Percentiles rank a stretch among this genome's conserved stretches.
These are phyloP conservation scores for Thalassarche chlororhynchos DNA, from an alignment of 2,113 vertebrate genomes.

Conservation along the genomic window DNA sequence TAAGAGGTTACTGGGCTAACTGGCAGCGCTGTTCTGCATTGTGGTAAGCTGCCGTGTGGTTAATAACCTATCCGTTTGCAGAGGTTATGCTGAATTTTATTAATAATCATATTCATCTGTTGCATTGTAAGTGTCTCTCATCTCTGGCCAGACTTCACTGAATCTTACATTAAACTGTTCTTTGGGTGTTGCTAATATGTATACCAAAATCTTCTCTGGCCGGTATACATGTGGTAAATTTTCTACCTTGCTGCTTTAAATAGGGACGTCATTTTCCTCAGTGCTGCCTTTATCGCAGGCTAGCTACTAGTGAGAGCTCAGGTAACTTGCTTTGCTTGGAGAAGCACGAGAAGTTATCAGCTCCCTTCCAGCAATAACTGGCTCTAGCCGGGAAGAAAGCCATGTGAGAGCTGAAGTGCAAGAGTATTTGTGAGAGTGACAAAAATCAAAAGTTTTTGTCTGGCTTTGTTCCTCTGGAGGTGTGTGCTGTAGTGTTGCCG, in stretches of 20 bases:
- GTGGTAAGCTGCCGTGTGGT: background rate
- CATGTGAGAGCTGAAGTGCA: background rate
- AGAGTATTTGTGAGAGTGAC: background rate
- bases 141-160: background rate
- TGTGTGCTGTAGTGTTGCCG: background rate
- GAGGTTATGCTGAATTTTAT: background rate
- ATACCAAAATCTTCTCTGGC: background rate
- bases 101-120: accelerated
- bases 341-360: background rate
- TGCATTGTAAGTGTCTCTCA: background rate
- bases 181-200: background rate
- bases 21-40: accelerated
- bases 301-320: background rate
- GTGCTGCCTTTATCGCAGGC: background rate
- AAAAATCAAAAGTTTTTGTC: background rate
- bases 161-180: background rate
- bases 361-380: background rate
- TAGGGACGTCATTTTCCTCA: background rate
- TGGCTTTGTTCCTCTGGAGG: background rate
- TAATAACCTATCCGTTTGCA: background rate
- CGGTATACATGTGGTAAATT: background rate
- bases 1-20: accelerated
- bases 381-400: background rate
- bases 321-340: background rate
- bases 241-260: background rate